A percentile compares a stretch with the other conserved stretches of the same genome.
phyloP scores from a whole-genome alignment of 2,888 invertebrate genomes.

The Tethea ocularis region DNA sequence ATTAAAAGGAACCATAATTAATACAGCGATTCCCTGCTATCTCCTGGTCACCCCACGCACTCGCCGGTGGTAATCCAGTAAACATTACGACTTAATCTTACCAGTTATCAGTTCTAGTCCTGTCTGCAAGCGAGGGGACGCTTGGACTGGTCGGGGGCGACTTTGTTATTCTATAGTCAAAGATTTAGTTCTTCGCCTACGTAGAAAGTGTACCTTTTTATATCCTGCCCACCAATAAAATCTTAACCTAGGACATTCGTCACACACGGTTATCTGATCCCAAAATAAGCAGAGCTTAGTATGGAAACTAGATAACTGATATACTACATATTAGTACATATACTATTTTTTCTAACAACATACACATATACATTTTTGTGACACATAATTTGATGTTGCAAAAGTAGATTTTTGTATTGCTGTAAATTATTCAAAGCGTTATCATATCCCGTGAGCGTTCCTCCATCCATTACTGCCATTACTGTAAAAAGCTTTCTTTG shows the following conservation, averaged over 20 bases:
- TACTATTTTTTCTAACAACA: no score
- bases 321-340: no score
- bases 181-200: constrained; percentile 20
- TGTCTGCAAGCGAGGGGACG: constrained; percentile 23
- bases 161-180: no score
- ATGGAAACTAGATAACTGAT: no score
- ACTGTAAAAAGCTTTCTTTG: constrained; percentile 39
- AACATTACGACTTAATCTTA: constrained; percentile 74
- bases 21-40: not conserved
- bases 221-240: constrained; percentile 26
- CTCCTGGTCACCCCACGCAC: constrained; percentile 33
- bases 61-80: constrained; percentile 50
- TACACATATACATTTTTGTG: no score
- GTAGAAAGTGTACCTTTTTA: constrained; percentile 52
- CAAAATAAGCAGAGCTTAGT: no score
- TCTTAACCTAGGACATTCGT: no score
- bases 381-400: no score
- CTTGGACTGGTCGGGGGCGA: no score
- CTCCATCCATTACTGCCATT: constrained; percentile 35
- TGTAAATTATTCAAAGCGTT: constrained; percentile 28
- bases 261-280: no score
- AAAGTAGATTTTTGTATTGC: no score
- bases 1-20: not conserved
- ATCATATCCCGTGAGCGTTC: constrained; percentile 38
- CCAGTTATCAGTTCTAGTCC: constrained; percentile 59